Conservation (phyloP, 2,888 invertebrate genomes). For the Dryobotodes eremita region DNA sequence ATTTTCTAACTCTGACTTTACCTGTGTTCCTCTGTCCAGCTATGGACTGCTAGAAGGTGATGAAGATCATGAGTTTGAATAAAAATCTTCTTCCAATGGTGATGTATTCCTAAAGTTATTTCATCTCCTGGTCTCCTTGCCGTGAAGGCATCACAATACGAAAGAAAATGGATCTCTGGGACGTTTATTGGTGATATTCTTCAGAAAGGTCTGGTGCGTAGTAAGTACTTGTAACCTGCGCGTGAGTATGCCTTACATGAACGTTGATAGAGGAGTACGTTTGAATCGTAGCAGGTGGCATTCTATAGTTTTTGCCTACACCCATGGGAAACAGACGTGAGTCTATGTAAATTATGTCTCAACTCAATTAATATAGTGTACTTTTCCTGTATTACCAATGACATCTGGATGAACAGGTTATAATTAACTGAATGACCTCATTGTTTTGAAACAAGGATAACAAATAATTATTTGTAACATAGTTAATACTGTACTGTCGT, state of each 20-base stretch:
- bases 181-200: background rate
- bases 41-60: no score
- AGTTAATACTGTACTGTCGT: background rate
- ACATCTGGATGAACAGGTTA: background rate
- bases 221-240: background rate
- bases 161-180: background rate
- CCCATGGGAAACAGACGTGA: background rate
- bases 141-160: no score
- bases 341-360: background rate
- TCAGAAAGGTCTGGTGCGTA: background rate
- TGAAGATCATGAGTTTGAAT: no score
- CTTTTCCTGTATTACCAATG: constrained; percentile 11
- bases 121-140: no score
- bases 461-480: background rate
- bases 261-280: background rate
- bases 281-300: background rate
- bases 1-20: no score
- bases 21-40: no score
- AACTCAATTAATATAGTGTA: background rate
- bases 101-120: no score
- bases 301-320: background rate
- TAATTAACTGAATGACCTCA: constrained; percentile 17
- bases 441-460: background rate
- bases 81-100: no score
- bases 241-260: background rate